Conservation (phyloP, 2,113 vertebrate genomes). For the Lates calcarifer region DNA sequence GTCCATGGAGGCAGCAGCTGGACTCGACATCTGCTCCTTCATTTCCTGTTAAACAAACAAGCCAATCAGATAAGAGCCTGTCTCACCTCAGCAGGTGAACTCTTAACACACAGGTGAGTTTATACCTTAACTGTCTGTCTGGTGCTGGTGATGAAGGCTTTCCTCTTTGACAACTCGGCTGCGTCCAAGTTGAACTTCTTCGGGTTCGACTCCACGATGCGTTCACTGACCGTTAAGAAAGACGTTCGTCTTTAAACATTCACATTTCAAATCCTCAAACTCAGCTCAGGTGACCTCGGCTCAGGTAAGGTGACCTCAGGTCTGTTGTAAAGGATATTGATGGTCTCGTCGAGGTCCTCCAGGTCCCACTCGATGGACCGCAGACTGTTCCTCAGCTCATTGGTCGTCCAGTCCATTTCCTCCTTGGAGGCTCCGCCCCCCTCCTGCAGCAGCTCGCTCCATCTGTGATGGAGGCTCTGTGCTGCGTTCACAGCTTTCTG, state of each 20-base stretch:
- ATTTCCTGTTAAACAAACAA: constrained; percentile 87
- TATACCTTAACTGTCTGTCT: constrained; percentile 92
- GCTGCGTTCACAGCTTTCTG: constrained; percentile 97
- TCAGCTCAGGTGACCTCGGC: neutral
- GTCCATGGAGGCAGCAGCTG: constrained; percentile 87
- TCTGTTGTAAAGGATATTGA: constrained; percentile 92
- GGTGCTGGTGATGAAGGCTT: constrained; percentile 94
- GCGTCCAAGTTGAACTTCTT: constrained; percentile 97
- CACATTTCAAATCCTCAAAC: neutral
- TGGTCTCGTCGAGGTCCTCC: constrained; percentile 97
- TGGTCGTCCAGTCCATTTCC: constrained; percentile 98
- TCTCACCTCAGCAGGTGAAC: neutral
- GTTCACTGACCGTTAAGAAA: constrained; percentile 78
- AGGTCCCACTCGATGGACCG: constrained; percentile 99
- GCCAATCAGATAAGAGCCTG: neutral
- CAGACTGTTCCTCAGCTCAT: constrained; percentile 96
- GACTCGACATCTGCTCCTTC: constrained; percentile 96
- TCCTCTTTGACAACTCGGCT: constrained; percentile 91
- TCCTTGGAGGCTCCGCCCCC: constrained; percentile 90
- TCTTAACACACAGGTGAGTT: neutral
- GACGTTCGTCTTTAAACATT: neutral
- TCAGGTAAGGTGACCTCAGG: neutral
- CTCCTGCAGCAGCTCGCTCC: constrained; percentile 92
- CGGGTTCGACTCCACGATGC: constrained; percentile 98
- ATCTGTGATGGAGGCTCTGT: constrained; percentile 95